Evolutionary conservation across 2,113 vertebrate genomes (phyloP).

Genomic region (Rhabdornis inornatus): DNA sequence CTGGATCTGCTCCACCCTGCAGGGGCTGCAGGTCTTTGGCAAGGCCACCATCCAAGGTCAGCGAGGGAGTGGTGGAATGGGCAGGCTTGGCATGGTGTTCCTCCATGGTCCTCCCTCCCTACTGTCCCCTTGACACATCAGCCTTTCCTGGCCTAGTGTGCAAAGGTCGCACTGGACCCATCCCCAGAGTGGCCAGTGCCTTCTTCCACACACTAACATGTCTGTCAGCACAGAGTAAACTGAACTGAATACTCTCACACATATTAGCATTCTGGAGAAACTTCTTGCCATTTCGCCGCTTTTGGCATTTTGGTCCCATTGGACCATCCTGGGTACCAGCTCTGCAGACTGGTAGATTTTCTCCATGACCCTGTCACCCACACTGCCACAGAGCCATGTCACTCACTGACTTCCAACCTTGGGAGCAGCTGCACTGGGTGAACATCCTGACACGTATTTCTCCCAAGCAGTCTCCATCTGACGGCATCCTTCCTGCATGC

Average conservation of each 20-base stretch:
- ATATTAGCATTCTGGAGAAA: not conserved
- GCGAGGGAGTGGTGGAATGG: accelerated
- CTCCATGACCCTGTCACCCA: not conserved
- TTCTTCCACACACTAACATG: not conserved
- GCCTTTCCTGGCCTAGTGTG: not conserved
- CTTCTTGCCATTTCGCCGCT: not conserved
- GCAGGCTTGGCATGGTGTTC: not conserved
- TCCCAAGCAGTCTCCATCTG: accelerated
- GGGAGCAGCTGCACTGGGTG: not conserved
- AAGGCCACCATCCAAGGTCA: slow-evolving; percentile 78
- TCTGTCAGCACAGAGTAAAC: not conserved
- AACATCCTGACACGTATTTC: not conserved
- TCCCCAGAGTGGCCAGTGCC: not conserved
- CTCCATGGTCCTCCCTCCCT: too few species aligned
- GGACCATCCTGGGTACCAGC: not conserved
- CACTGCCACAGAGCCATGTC: not conserved
- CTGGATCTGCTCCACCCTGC: slow-evolving; percentile 82
- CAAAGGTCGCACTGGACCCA: not conserved
- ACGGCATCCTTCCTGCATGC: not conserved
- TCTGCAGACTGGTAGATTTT: not conserved
- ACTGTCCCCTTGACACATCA: not conserved
- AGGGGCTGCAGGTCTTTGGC: slow-evolving; percentile 78
- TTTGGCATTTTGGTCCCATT: not conserved
- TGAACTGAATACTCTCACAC: not conserved
- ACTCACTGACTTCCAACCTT: not conserved